Percentiles rank a stretch among this genome's conserved stretches.
These are phyloP conservation scores for Eupristina koningsbergeri DNA, from an alignment of 1,140 invertebrate genomes.

Conservation along the genomic window DNA sequence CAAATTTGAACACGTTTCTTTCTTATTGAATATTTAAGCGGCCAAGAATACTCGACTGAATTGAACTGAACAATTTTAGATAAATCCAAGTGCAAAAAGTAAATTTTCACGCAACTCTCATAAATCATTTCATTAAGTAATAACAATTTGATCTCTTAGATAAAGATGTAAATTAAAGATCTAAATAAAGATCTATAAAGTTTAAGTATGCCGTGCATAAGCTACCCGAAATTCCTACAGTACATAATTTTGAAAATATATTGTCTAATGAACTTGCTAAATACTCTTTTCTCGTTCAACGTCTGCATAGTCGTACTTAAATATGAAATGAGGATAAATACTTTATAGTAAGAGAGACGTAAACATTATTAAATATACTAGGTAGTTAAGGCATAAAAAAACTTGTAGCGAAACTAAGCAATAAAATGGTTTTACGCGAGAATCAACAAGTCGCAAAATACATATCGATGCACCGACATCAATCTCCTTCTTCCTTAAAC, in stretches of 20 bases:
- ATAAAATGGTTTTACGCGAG: conserved; percentile 40
- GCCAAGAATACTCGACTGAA: neutral
- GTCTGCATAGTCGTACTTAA: too few relatives aligned
- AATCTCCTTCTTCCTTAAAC: too few relatives aligned
- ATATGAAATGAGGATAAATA: neutral
- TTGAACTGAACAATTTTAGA: conserved; percentile 6
- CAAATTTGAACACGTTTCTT: neutral
- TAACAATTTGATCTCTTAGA: conserved; percentile 9
- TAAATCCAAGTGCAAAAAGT: neutral
- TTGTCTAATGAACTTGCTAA: neutral
- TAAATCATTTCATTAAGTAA: conserved; percentile 24
- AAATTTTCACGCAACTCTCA: neutral
- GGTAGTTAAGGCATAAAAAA: neutral
- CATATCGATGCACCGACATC: neutral
- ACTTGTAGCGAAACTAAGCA: neutral
- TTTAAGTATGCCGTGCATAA: neutral
- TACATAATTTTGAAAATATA: neutral
- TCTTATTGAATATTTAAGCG: neutral
- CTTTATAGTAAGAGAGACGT: neutral
- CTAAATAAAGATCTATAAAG: conserved; percentile 6
- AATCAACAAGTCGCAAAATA: conserved; percentile 23
- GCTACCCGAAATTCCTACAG: neutral
- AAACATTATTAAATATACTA: neutral
- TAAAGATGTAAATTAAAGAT: conserved; percentile 1
- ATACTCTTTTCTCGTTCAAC: too few relatives aligned